A percentile compares a stretch with the other conserved stretches of the same genome.
phyloP scores from a whole-genome alignment of 2,888 invertebrate species.

The Xanthia togata region DNA sequence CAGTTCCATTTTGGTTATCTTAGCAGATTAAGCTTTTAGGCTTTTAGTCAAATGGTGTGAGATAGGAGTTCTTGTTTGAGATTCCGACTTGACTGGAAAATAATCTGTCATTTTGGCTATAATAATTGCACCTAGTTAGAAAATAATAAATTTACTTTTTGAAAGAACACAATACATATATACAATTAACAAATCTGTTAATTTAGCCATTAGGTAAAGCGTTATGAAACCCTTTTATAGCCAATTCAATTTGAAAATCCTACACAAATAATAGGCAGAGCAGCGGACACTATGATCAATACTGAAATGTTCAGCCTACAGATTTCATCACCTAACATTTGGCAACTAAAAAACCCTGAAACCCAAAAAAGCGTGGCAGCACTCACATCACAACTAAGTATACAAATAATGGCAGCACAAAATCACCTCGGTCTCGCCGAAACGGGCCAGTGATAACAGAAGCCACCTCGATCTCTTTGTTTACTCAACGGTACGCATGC shows the following conservation, averaged over 20 bases:
- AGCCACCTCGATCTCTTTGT: constrained; percentile 70
- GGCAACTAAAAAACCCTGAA: constrained; percentile 34
- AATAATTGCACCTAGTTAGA: not conserved
- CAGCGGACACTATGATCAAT: not conserved
- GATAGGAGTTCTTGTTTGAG: constrained; percentile 24
- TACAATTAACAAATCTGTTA: not conserved
- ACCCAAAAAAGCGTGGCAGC: constrained; percentile 1
- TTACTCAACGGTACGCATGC: constrained; percentile 65
- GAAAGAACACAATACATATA: too few species aligned
- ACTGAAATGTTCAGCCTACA: constrained; percentile 1
- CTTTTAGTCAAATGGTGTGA: constrained; percentile 25
- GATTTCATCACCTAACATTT: constrained; percentile 36
- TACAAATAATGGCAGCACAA: constrained; percentile 51
- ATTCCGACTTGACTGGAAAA: not conserved
- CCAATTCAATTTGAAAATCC: too few species aligned
- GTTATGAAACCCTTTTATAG: not conserved
- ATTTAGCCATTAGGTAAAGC: not conserved
- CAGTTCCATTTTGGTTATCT: constrained; percentile 33
- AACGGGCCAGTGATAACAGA: constrained; percentile 73
- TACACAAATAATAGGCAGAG: not conserved
- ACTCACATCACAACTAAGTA: constrained; percentile 12
- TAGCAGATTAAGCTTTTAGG: constrained; percentile 40
- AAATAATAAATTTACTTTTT: not conserved
- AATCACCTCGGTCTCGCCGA: constrained; percentile 65
- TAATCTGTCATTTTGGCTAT: not conserved